These are phyloP conservation scores for Oncopodura yosiiana DNA, from an alignment of 1,140 invertebrate genomes.

Conservation along the genomic window DNA sequence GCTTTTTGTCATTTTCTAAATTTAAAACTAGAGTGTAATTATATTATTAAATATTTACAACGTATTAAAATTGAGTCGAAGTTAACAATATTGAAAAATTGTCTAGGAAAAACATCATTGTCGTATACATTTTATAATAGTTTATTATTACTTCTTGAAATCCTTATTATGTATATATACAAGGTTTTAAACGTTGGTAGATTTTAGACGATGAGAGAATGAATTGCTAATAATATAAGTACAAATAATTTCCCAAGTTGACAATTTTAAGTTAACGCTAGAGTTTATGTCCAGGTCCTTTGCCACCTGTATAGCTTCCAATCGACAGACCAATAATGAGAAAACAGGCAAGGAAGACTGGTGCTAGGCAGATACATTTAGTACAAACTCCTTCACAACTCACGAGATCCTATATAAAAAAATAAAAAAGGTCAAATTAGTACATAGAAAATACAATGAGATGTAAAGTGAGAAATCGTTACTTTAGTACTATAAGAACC, in stretches of 20 bases:
- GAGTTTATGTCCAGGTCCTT: neutral
- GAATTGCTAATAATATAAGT: no score
- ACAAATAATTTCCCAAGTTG: neutral
- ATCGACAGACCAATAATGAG: constrained; percentile 30
- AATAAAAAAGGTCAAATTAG: neutral
- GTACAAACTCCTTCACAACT: constrained; percentile 31
- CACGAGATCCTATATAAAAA: constrained; percentile 30
- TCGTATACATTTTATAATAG: no score
- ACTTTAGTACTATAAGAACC: neutral
- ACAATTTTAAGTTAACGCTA: neutral
- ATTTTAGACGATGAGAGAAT: no score
- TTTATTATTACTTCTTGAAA: no score
- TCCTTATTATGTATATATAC: no score
- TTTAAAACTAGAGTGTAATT: no score
- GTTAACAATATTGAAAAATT: no score
- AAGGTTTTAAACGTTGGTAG: no score
- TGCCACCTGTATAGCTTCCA: neutral
- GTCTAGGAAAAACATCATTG: no score
- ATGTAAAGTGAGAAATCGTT: neutral
- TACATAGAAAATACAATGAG: neutral
- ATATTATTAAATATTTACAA: no score
- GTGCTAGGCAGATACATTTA: constrained; percentile 34
- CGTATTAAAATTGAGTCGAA: no score
- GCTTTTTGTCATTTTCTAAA: no score
- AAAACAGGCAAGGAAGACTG: constrained; percentile 29